Percentiles rank a stretch among this genome's conserved stretches.
phyloP scores from a whole-genome alignment of 1,140 invertebrate species.

The Nephila pilipes region DNA sequence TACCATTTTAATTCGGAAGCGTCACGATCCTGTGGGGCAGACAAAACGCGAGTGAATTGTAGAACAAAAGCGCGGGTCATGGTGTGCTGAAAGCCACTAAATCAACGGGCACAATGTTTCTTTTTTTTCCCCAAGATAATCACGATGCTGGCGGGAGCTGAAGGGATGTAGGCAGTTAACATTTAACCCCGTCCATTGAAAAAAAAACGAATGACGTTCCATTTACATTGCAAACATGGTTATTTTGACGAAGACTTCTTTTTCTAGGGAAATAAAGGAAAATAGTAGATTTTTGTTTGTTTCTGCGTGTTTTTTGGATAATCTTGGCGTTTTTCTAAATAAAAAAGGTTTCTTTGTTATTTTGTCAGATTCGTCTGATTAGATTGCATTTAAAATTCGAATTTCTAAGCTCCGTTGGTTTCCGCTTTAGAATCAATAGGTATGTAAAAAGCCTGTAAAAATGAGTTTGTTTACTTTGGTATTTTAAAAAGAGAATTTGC shows the following conservation, averaged over 20 bases:
- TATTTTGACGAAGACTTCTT: neutral
- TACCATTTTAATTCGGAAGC: neutral
- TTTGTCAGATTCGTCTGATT: no score
- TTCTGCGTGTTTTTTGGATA: no score
- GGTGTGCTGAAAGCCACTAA: slow-evolving; percentile 15
- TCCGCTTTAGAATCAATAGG: no score
- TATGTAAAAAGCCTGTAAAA: no score
- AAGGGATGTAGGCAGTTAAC: slow-evolving; percentile 21
- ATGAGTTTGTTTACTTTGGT: no score
- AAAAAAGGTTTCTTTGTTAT: no score
- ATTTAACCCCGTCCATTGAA: slow-evolving; percentile 22
- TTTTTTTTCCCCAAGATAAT: neutral
- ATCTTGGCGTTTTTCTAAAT: no score
- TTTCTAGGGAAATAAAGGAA: no score
- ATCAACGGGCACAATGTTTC: slow-evolving; percentile 17
- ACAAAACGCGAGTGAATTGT: neutral
- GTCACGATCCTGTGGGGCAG: neutral
- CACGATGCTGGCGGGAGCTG: neutral
- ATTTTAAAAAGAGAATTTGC: no score
- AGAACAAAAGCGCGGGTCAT: neutral
- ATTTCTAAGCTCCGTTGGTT: no score
- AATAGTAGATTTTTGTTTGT: no score
- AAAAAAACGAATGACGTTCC: slow-evolving; percentile 5
- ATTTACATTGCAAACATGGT: slow-evolving; percentile 18
- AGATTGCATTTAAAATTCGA: no score